Conservation (phyloP, 2,888 invertebrate genomes). For the Patella ulyssiponensis region DNA sequence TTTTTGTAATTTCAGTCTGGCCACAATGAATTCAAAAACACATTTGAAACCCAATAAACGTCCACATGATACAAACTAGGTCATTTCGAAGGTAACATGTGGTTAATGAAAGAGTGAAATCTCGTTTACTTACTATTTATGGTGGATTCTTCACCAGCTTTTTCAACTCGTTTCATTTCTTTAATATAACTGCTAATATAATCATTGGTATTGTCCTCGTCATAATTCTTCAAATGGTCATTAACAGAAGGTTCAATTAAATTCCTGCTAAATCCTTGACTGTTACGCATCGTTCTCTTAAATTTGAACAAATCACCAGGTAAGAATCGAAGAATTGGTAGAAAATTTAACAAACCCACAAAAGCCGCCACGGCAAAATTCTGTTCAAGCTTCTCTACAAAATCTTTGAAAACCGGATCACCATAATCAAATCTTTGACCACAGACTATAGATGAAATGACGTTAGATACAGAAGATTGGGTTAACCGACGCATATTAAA, state of each 20-base stretch:
- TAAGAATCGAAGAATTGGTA: conserved; percentile 39
- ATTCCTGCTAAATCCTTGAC: conserved; percentile 15
- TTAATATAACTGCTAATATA: conserved; percentile 47
- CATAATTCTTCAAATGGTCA: conserved; percentile 30
- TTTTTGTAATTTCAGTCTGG: no score
- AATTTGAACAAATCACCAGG: conserved; percentile 45
- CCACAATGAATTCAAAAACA: no score
- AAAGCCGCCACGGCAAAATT: conserved; percentile 6
- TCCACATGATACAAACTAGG: no score
- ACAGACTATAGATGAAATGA: conserved; percentile 23
- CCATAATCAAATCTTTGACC: conserved; percentile 26
- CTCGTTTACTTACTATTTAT: conserved; percentile 28
- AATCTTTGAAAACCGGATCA: conserved; percentile 23
- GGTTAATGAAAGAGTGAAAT: no score
- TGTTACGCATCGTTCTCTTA: conserved; percentile 28
- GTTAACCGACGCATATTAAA: conserved; percentile 19
- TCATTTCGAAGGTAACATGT: no score
- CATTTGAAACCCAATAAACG: no score
- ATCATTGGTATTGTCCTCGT: conserved; percentile 40
- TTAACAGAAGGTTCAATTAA: conserved; percentile 25
- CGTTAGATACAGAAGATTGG: conserved; percentile 20
- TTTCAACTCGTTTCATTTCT: conserved; percentile 33
- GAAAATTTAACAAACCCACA: conserved; percentile 19
- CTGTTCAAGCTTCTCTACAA: conserved; percentile 16
- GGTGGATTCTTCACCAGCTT: conserved; percentile 25